Conservation (phyloP, 2,113 vertebrate genomes). For the Xyrauchen texanus region DNA sequence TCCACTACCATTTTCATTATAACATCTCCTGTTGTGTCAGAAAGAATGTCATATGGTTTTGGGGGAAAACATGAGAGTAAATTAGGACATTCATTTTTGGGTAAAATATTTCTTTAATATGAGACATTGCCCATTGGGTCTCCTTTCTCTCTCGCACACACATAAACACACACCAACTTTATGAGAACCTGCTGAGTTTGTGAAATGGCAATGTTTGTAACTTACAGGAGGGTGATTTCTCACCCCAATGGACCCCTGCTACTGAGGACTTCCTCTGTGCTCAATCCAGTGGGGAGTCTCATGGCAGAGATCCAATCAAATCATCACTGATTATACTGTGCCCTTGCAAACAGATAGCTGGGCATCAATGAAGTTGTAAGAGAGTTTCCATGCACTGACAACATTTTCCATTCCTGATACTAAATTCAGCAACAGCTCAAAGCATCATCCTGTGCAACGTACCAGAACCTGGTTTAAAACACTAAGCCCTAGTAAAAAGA, state of each 20-base stretch:
- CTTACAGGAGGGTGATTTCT: constrained; percentile 18
- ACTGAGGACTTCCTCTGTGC: constrained; percentile 50
- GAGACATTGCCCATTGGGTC: background rate
- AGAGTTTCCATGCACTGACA: background rate
- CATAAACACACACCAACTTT: constrained; percentile 12
- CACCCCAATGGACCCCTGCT: constrained; percentile 50
- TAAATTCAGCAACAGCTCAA: background rate
- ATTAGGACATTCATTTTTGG: too few relatives aligned
- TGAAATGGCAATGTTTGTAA: constrained; percentile 55
- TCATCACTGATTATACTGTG: constrained; percentile 50
- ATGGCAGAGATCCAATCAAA: constrained; percentile 56
- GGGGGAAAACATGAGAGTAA: too few relatives aligned
- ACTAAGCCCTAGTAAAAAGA: too few relatives aligned
- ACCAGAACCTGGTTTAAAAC: too few relatives aligned
- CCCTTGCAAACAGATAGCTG: constrained; percentile 39
- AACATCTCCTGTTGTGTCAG: too few relatives aligned
- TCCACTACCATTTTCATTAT: too few relatives aligned
- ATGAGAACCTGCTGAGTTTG: constrained; percentile 21
- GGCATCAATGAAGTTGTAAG: constrained; percentile 1
- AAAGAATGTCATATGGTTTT: too few relatives aligned
- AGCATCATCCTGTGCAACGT: constrained; percentile 1
- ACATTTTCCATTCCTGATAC: constrained; percentile 8
- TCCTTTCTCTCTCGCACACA: background rate
- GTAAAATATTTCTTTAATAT: background rate
- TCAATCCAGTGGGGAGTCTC: constrained; percentile 58